Conservation (phyloP, 2,797 vertebrate genomes). For the Acanthornis magna region DNA sequence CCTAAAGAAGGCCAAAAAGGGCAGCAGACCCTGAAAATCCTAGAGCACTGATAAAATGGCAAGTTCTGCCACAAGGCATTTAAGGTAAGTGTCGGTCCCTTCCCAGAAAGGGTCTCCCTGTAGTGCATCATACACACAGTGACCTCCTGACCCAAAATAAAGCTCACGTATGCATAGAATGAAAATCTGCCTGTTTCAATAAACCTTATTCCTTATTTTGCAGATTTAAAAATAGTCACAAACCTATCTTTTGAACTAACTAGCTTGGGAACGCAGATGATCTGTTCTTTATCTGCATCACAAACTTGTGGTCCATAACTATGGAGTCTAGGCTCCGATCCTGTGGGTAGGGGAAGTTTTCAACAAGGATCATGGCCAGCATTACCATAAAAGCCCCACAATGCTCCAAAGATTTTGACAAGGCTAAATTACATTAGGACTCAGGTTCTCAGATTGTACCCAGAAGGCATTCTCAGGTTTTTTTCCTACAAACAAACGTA, state of each 20-base stretch:
- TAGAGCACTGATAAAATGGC: accelerated
- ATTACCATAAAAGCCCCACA: not conserved
- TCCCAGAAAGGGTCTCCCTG: accelerated
- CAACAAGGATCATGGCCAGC: not conserved
- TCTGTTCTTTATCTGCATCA: not conserved
- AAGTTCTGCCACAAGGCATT: accelerated
- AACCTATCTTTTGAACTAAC: too few relatives aligned
- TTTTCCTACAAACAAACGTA: not conserved
- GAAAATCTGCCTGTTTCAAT: not conserved
- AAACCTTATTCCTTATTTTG: not conserved
- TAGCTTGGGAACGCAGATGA: not conserved
- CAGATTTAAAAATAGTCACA: not conserved
- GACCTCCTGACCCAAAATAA: not conserved
- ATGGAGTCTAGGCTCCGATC: not conserved
- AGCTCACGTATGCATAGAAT: accelerated
- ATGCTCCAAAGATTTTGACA: not conserved
- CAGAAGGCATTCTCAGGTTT: too few relatives aligned
- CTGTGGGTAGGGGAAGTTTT: not conserved
- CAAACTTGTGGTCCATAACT: too few relatives aligned
- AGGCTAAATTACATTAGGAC: not conserved
- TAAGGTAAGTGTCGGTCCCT: too few relatives aligned
- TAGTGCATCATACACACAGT: accelerated
- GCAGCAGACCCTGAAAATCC: accelerated
- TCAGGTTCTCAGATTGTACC: too few relatives aligned
- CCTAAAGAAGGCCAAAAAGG: accelerated